Evolutionary conservation across 2,888 invertebrate species (phyloP).

Genomic region (Mycalesis mineus): DNA sequence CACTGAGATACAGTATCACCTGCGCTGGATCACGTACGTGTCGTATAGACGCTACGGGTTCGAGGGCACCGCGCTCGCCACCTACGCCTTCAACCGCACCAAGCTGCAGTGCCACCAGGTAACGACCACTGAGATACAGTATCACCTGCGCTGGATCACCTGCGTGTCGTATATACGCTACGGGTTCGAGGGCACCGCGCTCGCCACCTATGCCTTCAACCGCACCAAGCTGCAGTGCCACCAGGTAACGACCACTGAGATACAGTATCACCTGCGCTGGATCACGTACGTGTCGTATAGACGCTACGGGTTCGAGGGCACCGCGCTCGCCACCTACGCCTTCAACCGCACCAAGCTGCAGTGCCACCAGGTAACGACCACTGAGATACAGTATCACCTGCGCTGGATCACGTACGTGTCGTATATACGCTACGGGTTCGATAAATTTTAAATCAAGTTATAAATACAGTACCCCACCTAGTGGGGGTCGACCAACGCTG

Average conservation of each 20-base stretch:
- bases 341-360: constrained; percentile 86
- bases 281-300: no score
- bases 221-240: constrained; percentile 89
- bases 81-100: constrained; percentile 90
- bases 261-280: no score
- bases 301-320: constrained; percentile 96
- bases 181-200: constrained; percentile 95
- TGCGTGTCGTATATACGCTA: constrained; percentile 96
- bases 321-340: constrained; percentile 93
- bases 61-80: constrained; percentile 94
- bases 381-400: no score
- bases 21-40: constrained; percentile 95
- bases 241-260: no score
- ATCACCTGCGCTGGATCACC: constrained; percentile 96
- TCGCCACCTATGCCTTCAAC: constrained; percentile 93
- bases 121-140: constrained; percentile 88
- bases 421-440: constrained; percentile 97
- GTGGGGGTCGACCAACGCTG: no score
- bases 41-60: constrained; percentile 96
- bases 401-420: no score
- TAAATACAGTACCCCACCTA: no score
- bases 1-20: constrained; percentile 79
- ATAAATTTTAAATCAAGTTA: no score
- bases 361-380: constrained; percentile 93
- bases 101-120: constrained; percentile 89